Evolutionary conservation across 2,797 vertebrate genomes (phyloP), one percentile per base, ranked within the genome.

Genomic region (Ptychadena robeensis): DNA sequence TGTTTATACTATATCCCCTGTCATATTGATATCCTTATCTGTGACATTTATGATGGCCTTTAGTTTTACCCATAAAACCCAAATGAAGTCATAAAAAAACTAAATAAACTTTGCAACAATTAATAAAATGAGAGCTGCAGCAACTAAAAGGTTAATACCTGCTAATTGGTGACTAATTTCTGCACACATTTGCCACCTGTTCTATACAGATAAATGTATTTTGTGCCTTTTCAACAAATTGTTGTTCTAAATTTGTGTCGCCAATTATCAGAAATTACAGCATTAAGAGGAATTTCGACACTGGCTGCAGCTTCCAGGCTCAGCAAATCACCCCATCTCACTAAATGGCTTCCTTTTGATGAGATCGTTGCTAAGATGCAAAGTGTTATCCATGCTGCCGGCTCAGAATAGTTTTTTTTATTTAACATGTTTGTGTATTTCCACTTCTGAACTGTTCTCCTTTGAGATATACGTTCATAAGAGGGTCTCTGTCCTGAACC

Each of bases 221-320:
- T 85, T 85, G 78, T 80, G 78, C 66, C 78, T 80, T 85, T 85
- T 76, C 78, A 76, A 64, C 78, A 85, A 85, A 85, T 81, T 85
- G 83, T 85, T 85, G 78, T 80, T 80, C 53, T 80, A 75, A 80
- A 85, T 85, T 76, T 88, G 73, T 72, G 64, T 63, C 78, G 79
- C 48, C 38, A 86, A 63, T 88, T 85, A 87, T 70, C 84, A 66
- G 31, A 86, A 86, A 88, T 87, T 81, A 83, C 27, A 82, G 48
- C 15, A 75, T 73, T 87, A 84, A 59, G 40, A 71, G 38, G 86
- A 87, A 87, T 70, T 87, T 81, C 48, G 75, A 85, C 64, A 80
- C 32, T 63, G 22, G 1, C 66, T 85, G 59, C 68, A 80, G 78
- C 83, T 85, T 4, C 59, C 64, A 87, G 59, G 38, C 76, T 86